Evolutionary conservation across 2,113 vertebrate species (phyloP).

Genomic region (Grus americana): DNA sequence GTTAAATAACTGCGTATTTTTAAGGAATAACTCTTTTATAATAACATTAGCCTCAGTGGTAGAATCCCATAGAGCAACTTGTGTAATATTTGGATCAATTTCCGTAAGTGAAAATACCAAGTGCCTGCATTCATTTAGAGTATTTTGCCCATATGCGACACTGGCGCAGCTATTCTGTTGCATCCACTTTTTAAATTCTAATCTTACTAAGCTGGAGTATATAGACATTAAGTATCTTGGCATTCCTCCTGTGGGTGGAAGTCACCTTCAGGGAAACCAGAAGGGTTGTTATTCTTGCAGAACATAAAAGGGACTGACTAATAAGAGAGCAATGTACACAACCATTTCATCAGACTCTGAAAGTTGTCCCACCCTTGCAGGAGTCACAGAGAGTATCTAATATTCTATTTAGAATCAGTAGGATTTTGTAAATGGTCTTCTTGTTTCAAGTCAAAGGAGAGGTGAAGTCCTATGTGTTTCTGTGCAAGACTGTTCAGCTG

Average conservation of each 20-base stretch:
- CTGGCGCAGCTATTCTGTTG: not conserved
- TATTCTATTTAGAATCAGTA: not conserved
- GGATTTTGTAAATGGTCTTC: not conserved
- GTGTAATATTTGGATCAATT: not conserved
- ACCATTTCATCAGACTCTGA: not conserved
- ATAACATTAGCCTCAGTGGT: not conserved
- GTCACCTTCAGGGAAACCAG: slow-evolving; percentile 8
- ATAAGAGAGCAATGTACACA: not conserved
- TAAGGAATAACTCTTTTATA: not conserved
- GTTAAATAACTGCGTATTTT: not conserved
- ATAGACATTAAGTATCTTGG: slow-evolving; percentile 12
- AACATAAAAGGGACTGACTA: not conserved
- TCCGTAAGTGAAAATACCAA: not conserved
- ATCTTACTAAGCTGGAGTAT: not conserved
- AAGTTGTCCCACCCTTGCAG: not conserved
- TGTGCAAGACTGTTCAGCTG: not conserved
- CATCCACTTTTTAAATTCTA: not conserved
- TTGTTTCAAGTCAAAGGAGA: not conserved
- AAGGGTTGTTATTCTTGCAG: not conserved
- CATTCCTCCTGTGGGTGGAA: not conserved
- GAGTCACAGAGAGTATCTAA: not conserved
- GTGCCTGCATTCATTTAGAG: not conserved
- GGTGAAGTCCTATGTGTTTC: accelerated
- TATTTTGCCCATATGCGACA: not conserved
- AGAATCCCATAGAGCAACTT: not conserved